These are phyloP conservation scores for Acanthoscelides obtectus DNA, from an alignment of 2,888 invertebrate genomes.

Conservation along the genomic window DNA sequence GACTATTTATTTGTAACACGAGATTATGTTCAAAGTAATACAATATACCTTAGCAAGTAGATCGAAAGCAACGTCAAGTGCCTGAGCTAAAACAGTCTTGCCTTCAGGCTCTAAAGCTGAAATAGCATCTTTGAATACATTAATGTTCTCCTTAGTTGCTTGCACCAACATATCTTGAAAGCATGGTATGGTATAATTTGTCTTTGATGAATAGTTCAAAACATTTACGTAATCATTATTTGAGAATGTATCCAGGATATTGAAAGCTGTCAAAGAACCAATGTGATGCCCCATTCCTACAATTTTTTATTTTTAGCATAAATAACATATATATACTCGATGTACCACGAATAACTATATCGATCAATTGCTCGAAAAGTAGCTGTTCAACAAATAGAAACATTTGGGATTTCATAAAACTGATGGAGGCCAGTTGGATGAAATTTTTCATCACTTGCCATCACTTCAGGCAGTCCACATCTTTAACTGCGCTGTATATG, in stretches of 20 bases:
- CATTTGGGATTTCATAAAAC: too few relatives aligned
- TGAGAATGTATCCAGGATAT: constrained; percentile 89
- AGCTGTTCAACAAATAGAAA: too few relatives aligned
- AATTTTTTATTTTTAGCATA: neutral
- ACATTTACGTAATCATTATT: constrained; percentile 98
- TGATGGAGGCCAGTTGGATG: too few relatives aligned
- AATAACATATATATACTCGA: too few relatives aligned
- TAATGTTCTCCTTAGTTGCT: constrained; percentile 81
- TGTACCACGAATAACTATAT: too few relatives aligned
- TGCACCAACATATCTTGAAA: constrained; percentile 80
- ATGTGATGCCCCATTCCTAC: constrained; percentile 55
- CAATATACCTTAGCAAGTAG: constrained; percentile 65
- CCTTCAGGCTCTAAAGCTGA: constrained; percentile 65
- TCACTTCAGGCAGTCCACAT: too few relatives aligned
- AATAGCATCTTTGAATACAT: constrained; percentile 67
- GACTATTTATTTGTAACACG: constrained; percentile 3
- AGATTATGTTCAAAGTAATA: constrained; percentile 9
- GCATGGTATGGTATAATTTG: constrained; percentile 75
- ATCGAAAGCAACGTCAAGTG: constrained; percentile 79
- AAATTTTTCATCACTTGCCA: too few relatives aligned
- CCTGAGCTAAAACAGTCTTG: constrained; percentile 79
- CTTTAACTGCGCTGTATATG: too few relatives aligned
- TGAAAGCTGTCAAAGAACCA: constrained; percentile 80
- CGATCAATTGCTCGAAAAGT: too few relatives aligned
- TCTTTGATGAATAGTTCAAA: constrained; percentile 68